Evolutionary conservation across 2,113 vertebrate genomes (phyloP), one percentile per base, ranked within the genome.

Genomic region (Tragelaphus buxtoni): DNA sequence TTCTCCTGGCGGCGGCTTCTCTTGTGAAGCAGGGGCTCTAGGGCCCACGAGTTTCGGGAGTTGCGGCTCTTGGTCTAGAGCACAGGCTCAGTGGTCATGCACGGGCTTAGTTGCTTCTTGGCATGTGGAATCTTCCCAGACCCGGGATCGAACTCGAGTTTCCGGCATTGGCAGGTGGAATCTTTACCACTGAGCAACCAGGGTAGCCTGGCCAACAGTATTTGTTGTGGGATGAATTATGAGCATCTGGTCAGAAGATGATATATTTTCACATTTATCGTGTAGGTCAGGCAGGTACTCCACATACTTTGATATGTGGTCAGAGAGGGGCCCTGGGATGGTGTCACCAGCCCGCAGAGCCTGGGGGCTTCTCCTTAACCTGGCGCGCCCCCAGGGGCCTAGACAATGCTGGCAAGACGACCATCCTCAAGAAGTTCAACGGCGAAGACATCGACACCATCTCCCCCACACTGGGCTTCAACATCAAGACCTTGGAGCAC

Each of bases 321-420:
- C 26, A 45, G 82, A 60, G 3, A 63, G 65, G 35, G 53, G 24
- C 65, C 5, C 32, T 32, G 17, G 22, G 69, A 14, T 10, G n/a
- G 7, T 26, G 9, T 91, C 47, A 6, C 63, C 63, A 32, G 65
- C 7, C 10, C 3, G 26, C 80, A 51, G 56, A 53, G 35, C 6
- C 0, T 4, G 0, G 47, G 32, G 32, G 4, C 45, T 55, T 56
- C 60, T 98, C 98, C 98, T 99, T 99, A 98, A 99, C 98, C 1
- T 1, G 49, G 18, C 0, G 1, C 0, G 7, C 10, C 56, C 56
- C 17, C 88, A 99, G 99, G 2, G 99, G 99, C 39, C 97, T 99
- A 96, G 99, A 99, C 98, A 99, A 99, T 45, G 99, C 99, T 0
- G 99, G 99, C 13, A 99, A 99, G 97, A 99, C 99, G 0, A 99